Evolutionary conservation across 2,888 invertebrate genomes (phyloP), one percentile per base, ranked within the genome.

Genomic region (Netelia virgata): DNA sequence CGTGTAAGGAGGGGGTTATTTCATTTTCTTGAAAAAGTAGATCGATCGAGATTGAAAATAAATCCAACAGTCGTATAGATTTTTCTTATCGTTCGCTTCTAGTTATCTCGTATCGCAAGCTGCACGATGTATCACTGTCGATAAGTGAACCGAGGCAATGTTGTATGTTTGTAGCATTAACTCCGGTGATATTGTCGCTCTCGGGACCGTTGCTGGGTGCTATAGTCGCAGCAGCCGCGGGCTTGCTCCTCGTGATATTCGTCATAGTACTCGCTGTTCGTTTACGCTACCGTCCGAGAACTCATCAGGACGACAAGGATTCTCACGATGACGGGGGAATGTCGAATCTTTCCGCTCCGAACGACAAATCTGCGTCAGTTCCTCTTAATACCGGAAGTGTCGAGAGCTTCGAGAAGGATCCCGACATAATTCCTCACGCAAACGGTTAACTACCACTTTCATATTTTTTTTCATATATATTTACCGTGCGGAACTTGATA

Each of bases 351-450:
- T 41, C 82, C 1, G 86, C 87, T 50, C 91, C 90, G 14, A 89
- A 85, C 82, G 92, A 92, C 89, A 92, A 93, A 87, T 91, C 92
- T 63, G 90, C 92, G 69, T 90, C 91, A 75, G 85, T 92, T 78
- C 93, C 93, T 47, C 88, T 91, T 75, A 92, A 88, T 83, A 88
- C 92, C 76, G 92, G 91, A 86, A 92, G 92, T 88, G 91, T 92
- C 86, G 93, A 93, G 87, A 92, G 92, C 88, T 93, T 93, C 86
- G 85, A 93, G 86, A 93, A 93, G 91, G 91, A 93, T 87, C 93
- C 93, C 9, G 93, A 93, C 85, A 93, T 93, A 87, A 93, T 93
- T 86, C 92, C 93, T 47, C 93, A 93, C 82, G 91, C 92, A 78
- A 93, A 93, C 86, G 93, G 93, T 93, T 82, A 88, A 47, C 47